These are phyloP conservation scores for Dascyllus trimaculatus DNA, from an alignment of 2,113 vertebrate genomes.

Conservation along the genomic window DNA sequence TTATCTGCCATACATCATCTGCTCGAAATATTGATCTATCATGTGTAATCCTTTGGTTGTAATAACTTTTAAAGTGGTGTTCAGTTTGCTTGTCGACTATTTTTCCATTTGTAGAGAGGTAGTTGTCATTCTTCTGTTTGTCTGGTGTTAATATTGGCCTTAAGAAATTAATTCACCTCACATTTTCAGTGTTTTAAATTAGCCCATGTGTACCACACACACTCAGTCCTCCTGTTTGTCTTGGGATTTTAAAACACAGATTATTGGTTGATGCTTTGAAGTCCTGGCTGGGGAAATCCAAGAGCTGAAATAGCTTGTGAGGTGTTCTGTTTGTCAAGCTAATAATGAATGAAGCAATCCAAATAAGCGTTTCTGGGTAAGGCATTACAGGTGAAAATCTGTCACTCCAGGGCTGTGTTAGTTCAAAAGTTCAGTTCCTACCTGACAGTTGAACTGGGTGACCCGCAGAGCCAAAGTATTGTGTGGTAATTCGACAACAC, in stretches of 20 bases:
- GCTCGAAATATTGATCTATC: too few relatives aligned
- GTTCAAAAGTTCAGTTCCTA: conserved; percentile 70
- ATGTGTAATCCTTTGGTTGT: too few relatives aligned
- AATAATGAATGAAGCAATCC: conserved; percentile 62
- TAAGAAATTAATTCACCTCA: conserved; percentile 1
- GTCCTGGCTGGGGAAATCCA: conserved; percentile 34
- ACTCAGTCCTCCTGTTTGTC: too few relatives aligned
- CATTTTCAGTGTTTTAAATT: neutral
- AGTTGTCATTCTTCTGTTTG: too few relatives aligned
- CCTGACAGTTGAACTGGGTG: conserved; percentile 53
- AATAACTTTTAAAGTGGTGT: too few relatives aligned
- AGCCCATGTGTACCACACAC: too few relatives aligned
- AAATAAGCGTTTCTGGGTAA: conserved; percentile 48
- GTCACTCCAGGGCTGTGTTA: too few relatives aligned
- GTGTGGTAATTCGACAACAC: conserved; percentile 8
- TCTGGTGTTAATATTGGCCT: neutral
- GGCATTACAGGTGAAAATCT: conserved; percentile 44
- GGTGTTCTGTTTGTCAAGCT: conserved; percentile 52
- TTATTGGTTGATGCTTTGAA: conserved; percentile 41
- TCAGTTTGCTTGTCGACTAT: too few relatives aligned
- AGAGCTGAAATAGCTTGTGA: conserved; percentile 16
- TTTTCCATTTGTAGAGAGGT: too few relatives aligned
- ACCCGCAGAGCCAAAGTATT: conserved; percentile 35
- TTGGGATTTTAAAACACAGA: neutral
- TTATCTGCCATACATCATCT: too few relatives aligned